Base-by-base conservation (phyloP, 1,140 invertebrate species). In the Drosophila asahinai region DNA sequence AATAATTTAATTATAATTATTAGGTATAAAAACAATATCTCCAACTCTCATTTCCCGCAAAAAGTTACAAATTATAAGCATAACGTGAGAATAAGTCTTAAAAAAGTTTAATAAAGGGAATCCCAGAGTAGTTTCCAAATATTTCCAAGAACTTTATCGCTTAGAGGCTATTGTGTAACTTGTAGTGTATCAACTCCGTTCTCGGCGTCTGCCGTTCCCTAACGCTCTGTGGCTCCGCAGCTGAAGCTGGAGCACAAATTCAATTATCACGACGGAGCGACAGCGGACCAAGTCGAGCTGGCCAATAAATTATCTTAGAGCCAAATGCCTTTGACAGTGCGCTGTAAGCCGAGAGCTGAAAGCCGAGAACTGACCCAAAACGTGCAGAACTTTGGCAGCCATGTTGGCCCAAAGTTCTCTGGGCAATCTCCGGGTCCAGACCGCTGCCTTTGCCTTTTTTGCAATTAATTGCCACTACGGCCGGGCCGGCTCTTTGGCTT, bases 261-360 rank as follows among this genome's bases (percentile, higher is more conserved):
- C 86, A 90, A 90, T 90, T 90, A 90, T 90, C 86, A 90, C 86
- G 86, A 90, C 78, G 83, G 49, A 58, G 67, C 66, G 67, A 86
- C 74, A 78, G 83, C 64, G 67, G 63, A 75, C 77, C 68, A 83
- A 89, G 78, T 80, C 75, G 66, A 64, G 81, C 81, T 73, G 70
- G 82, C 86, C 86, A 90, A 90, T 91, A 90, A 90, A 89, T 89
- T 89, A 89, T 89, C 86, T 90, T 73, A 73, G 71, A 89, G 86
- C 86, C 86, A 82, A 90, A 90, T 90, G 83, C 61, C 86, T 90
- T 89, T 90, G 86, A 90, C 82, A 90, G 86, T 86, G 73, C 86
- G 76, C 61, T 63, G 62, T 43, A 36, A 64, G 61, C 54, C 19
- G 19, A 11, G 14, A 27, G 17, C 59, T 61, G 43, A 36, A 61